A percentile compares a stretch with the other conserved stretches of the same genome.
Conservation (phyloP, 2,113 vertebrate genomes). For the Megaceryle torquata region DNA sequence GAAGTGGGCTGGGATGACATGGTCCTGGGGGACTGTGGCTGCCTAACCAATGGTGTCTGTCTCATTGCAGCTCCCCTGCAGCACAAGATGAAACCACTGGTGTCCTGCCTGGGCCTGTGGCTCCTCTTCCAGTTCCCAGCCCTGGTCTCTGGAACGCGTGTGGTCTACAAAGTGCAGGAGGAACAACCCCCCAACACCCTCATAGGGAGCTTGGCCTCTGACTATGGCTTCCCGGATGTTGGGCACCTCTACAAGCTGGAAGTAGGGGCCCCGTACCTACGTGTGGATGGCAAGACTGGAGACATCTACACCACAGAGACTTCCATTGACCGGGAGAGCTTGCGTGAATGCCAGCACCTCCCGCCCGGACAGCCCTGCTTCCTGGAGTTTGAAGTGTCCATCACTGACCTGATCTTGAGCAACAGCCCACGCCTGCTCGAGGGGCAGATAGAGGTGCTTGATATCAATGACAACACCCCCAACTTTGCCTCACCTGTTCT, state of each 20-base stretch:
- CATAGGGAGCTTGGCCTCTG: conserved; percentile 90
- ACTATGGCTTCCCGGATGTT: conserved; percentile 88
- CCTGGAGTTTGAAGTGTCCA: conserved; percentile 96
- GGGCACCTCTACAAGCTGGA: conserved; percentile 97
- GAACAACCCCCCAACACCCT: conserved; percentile 94
- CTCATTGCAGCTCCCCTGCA: conserved; percentile 65
- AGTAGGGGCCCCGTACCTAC: conserved; percentile 88
- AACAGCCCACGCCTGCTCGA: conserved; percentile 87
- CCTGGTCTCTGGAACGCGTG: conserved; percentile 63
- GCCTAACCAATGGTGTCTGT: conserved; percentile 16
- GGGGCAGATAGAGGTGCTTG: conserved; percentile 92
- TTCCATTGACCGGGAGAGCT: conserved; percentile 90
- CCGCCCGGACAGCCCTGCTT: conserved; percentile 85
- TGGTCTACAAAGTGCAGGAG: conserved; percentile 85
- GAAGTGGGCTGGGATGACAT: background rate
- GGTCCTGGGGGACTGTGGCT: background rate
- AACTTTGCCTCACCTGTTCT: conserved; percentile 93
- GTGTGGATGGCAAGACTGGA: conserved; percentile 93
- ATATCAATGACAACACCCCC: conserved; percentile 98
- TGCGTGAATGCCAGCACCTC: conserved; percentile 89
- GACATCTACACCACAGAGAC: conserved; percentile 96
- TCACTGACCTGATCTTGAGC: conserved; percentile 88
- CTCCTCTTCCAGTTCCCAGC: conserved; percentile 69
- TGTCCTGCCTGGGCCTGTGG: conserved; percentile 68
- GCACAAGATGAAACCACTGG: conserved; percentile 56